phyloP scores from a whole-genome alignment of 2,113 vertebrate species.

The Anolis carolinensis region DNA sequence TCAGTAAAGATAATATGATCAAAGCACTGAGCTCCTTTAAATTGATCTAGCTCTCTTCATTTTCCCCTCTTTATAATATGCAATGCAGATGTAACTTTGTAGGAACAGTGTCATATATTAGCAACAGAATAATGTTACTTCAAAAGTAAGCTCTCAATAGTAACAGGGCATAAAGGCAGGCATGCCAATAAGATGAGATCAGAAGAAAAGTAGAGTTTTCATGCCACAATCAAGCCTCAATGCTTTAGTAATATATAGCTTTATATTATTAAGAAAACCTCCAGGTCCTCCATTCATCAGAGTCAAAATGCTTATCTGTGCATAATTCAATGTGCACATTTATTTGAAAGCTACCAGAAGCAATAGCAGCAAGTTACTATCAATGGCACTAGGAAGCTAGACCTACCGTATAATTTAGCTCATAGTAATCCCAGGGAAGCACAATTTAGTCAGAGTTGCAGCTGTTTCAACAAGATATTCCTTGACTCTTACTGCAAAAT shows the following conservation, averaged over 20 bases:
- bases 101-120: slow-evolving; percentile 24
- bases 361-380: background rate
- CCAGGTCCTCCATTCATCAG: slow-evolving; percentile 52
- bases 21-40: slow-evolving; percentile 22
- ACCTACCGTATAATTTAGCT: slow-evolving; percentile 13
- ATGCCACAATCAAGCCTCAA: background rate
- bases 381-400: slow-evolving; percentile 2
- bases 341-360: slow-evolving; percentile 28
- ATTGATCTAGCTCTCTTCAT: slow-evolving; percentile 11
- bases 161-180: slow-evolving; percentile 9
- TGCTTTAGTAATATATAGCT: slow-evolving; percentile 44
- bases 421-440: background rate
- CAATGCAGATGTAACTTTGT: slow-evolving; percentile 5
- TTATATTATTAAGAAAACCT: slow-evolving; percentile 51
- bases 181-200: slow-evolving; percentile 32
- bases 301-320: slow-evolving; percentile 30
- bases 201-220: slow-evolving; percentile 46
- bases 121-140: slow-evolving; percentile 33
- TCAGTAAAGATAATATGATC: background rate
- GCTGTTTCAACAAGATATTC: background rate
- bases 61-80: background rate
- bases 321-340: slow-evolving; percentile 13
- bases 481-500: background rate
- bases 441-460: background rate
- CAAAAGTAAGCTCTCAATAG: slow-evolving; percentile 3